Evolutionary conservation across 1,140 invertebrate species (phyloP).

Genomic region (Nylanderia fulva): DNA sequence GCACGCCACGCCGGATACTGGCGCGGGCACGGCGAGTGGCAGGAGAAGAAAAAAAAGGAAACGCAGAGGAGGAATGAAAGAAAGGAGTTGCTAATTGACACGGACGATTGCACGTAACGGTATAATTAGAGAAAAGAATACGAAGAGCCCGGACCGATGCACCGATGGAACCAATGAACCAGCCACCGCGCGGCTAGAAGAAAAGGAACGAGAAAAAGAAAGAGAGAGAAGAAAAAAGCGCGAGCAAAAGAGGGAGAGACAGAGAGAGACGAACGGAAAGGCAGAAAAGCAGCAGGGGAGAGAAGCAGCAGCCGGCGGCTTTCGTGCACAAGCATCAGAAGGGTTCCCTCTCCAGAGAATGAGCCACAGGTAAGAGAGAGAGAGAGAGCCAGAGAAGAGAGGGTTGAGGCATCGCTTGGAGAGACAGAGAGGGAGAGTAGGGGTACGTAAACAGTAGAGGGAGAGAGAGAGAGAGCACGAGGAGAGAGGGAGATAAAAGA

Average conservation of each 20-base stretch:
- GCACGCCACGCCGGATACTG: constrained; percentile 46
- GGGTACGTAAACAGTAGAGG: constrained; percentile 35
- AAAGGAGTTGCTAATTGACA: constrained; percentile 81
- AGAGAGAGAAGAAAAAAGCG: neutral
- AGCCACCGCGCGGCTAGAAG: constrained; percentile 60
- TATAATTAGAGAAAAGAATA: constrained; percentile 82
- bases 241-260: constrained; percentile 48
- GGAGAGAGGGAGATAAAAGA: constrained; percentile 46
- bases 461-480: constrained; percentile 50
- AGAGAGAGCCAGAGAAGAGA: neutral
- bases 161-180: constrained; percentile 80
- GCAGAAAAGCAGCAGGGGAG: constrained; percentile 70
- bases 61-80: constrained; percentile 69
- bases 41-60: constrained; percentile 46
- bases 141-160: constrained; percentile 75
- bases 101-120: constrained; percentile 79
- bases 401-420: neutral
- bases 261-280: constrained; percentile 58
- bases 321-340: constrained; percentile 67
- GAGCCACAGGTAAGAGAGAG: constrained; percentile 22
- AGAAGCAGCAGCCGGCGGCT: constrained; percentile 69
- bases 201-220: constrained; percentile 48
- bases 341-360: constrained; percentile 67
- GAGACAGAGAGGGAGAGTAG: neutral
- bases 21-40: neutral